Base-by-base conservation (phyloP, 2,888 invertebrate species). In the Nomada hirtipes region DNA sequence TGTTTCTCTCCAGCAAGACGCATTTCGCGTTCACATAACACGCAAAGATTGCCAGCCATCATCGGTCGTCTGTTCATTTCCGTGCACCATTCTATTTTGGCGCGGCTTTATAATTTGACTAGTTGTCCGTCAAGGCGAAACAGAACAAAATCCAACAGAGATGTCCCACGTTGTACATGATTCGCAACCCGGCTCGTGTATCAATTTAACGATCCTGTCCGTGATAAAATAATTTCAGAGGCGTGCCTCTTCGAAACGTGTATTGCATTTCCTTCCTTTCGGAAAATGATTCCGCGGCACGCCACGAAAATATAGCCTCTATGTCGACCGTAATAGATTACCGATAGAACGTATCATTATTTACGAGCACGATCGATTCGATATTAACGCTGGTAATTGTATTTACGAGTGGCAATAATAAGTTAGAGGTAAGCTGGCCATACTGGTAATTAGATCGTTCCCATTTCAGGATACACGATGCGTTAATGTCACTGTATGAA, bases 131-230 rank as follows among this genome's bases (percentile, higher is more conserved):
- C n/a, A 9, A 20, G 23, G 10, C 42, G 71, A 60, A 47, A 47
- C 64, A 63, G 63, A 57, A 36, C 53, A 42, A 61, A 53, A 65
- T 42, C 65, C 7, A 53, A 57, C 50, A 65, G 26, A 18, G 10
- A 26, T n/a, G 15, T 20, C 11, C 13, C 11, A 44, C 63, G 44
- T 26, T 18, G 44, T n/a, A 55, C 57, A 26, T 61, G 68, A 55
- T 70, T 76, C 63, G n/a, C 26, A 70, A 52, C 63, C 20, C 18
- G 26, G 15, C 11, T 18, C 61, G 67, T 74, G 81, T 63, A 74
- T 80, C 71, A 67, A 71, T 81, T 80, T 63, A 80, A 75, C 70
- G 57, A 75, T 71, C 69, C 75, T 63, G 75, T 80, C 81, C 47
- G 26, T 70, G 80, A 52, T 68, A 67, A 73, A 63, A 71, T 71